Percentiles rank a stretch among this genome's conserved stretches.
Evolutionary conservation across 2,888 invertebrate species (phyloP).

Genomic region (Itoplectis maculator): DNA sequence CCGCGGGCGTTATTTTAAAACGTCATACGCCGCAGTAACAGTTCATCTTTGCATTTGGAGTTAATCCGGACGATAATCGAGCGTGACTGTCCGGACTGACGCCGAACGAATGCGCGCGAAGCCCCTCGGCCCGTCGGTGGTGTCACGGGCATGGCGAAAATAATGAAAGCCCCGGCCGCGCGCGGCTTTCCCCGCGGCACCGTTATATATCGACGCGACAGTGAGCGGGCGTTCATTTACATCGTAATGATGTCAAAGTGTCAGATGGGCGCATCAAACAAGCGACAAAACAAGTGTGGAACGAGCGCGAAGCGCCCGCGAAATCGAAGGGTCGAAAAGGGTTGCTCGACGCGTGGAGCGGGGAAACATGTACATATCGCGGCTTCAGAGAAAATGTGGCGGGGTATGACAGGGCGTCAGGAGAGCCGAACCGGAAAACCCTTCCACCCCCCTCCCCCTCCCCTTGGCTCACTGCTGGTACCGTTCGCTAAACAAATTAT

Average conservation of each 20-base stretch:
- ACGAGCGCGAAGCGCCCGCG: neutral
- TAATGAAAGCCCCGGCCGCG: slow-evolving; percentile 14
- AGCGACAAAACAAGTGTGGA: slow-evolving; percentile 66
- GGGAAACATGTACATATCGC: neutral
- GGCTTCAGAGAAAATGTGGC: slow-evolving; percentile 35
- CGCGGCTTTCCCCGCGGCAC: slow-evolving; percentile 32
- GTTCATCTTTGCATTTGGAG: neutral
- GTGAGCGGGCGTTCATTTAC: slow-evolving; percentile 73
- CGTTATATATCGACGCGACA: slow-evolving; percentile 69
- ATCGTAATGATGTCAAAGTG: slow-evolving; percentile 77
- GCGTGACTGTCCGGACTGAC: slow-evolving; percentile 1
- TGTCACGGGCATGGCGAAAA: slow-evolving; percentile 9
- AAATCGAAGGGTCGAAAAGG: slow-evolving; percentile 13
- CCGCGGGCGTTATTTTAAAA: no score
- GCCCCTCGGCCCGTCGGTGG: neutral
- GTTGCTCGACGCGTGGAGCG: neutral
- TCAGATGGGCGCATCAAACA: slow-evolving; percentile 73
- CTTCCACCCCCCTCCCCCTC: neutral
- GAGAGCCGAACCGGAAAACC: slow-evolving; percentile 53
- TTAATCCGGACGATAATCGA: slow-evolving; percentile 27
- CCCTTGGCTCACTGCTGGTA: neutral
- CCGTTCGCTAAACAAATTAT: slow-evolving; percentile 76
- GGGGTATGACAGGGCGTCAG: neutral
- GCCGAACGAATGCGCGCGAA: neutral
- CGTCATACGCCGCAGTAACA: neutral